These are phyloP conservation scores for Apomyelois bistriatella DNA, from an alignment of 2,888 invertebrate species.

Conservation along the genomic window DNA sequence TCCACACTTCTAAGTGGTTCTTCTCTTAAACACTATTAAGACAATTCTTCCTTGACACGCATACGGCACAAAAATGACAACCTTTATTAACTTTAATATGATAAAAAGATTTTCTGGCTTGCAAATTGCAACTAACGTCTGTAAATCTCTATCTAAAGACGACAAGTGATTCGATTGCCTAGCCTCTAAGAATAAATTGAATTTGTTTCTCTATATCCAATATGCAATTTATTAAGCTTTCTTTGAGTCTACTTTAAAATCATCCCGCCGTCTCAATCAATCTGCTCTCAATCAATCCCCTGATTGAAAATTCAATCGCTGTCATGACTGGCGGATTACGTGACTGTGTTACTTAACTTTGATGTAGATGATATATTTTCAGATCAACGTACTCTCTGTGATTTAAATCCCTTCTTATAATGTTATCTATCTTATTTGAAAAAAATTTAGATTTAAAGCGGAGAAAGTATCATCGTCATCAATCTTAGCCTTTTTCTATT, in stretches of 20 bases:
- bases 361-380: neutral
- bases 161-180: neutral
- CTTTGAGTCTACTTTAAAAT: slow-evolving; percentile 15
- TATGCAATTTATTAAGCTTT: slow-evolving; percentile 12
- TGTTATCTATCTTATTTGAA: too few species aligned
- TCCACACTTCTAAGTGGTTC: too few species aligned
- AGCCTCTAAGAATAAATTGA: neutral
- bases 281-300: slow-evolving; percentile 60
- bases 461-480: too few species aligned
- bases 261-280: slow-evolving; percentile 11
- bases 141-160: too few species aligned
- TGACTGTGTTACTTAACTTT: slow-evolving; percentile 48
- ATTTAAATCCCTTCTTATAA: neutral
- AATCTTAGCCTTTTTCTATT: too few species aligned
- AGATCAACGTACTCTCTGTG: neutral
- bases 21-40: too few species aligned
- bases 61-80: too few species aligned
- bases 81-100: too few species aligned
- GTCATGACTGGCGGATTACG: slow-evolving; percentile 69
- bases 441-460: too few species aligned
- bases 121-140: too few species aligned
- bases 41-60: too few species aligned
- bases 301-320: slow-evolving; percentile 71
- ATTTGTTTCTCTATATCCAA: slow-evolving; percentile 4
- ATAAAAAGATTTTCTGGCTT: too few species aligned